Conservation (phyloP, 64 coral and sea anemone genomes). For the Montipora cactus region DNA sequence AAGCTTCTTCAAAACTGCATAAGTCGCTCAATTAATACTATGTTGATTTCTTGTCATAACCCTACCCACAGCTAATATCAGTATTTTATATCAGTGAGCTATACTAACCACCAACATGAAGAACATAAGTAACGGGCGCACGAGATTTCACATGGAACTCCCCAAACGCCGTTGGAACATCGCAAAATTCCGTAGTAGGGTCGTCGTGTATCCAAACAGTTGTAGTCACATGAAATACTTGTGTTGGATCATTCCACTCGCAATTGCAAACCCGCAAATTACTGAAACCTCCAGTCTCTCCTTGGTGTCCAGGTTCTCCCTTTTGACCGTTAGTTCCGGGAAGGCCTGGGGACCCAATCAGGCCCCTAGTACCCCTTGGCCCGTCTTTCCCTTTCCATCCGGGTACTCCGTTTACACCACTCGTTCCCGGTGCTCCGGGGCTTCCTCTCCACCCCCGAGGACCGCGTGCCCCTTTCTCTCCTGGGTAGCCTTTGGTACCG, state of each 20-base stretch:
- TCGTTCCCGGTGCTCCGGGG: slow-evolving; percentile 63
- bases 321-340: slow-evolving; percentile 44
- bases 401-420: slow-evolving; percentile 81
- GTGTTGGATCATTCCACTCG: slow-evolving; percentile 74
- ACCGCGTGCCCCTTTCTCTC: slow-evolving; percentile 52
- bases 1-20: no score
- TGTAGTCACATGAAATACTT: slow-evolving; percentile 75
- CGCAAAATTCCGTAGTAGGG: slow-evolving; percentile 72
- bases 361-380: slow-evolving; percentile 73
- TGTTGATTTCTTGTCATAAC: no score
- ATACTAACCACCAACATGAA: slow-evolving; percentile 86
- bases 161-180: slow-evolving; percentile 68
- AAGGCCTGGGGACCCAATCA: slow-evolving; percentile 47
- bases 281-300: slow-evolving; percentile 60
- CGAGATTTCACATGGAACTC: slow-evolving; percentile 77
- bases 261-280: slow-evolving; percentile 64
- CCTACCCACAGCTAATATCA: no score
- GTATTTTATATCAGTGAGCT: background rate
- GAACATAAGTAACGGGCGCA: slow-evolving; percentile 78
- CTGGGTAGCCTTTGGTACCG: slow-evolving; percentile 58
- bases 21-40: no score
- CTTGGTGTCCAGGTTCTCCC: slow-evolving; percentile 61
- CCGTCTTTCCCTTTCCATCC: slow-evolving; percentile 88
- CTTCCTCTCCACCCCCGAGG: slow-evolving; percentile 67
- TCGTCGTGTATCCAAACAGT: slow-evolving; percentile 77